Evolutionary conservation across 2,888 invertebrate genomes (phyloP), one percentile per base, ranked within the genome.

Genomic region (Drosophila barbarae): DNA sequence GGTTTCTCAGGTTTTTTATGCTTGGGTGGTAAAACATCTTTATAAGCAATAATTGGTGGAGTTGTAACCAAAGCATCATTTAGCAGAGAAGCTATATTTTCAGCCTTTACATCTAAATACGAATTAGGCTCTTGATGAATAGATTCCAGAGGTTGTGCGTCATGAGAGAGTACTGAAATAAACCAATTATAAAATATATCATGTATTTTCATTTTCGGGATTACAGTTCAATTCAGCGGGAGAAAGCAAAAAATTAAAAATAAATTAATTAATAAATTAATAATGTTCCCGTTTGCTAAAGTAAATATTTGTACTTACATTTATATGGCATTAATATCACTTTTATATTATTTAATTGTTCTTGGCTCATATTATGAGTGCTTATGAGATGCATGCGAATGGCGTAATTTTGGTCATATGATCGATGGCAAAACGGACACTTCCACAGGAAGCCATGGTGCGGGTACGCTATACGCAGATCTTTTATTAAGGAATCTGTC

Each of bases 351-450:
- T 35, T 42, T 13, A 76, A 57, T 3, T 64, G 21, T 5, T 46
- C n/a, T 1, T 58, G 15, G 3, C 28, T 49, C 32, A 76, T 57
- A 12, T 34, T 53, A 39, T 87, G 86, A 1, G 35, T 42, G 5
- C 5, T 34, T 10, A 28, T 53, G 21, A 84, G 44, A 52, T 87
- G 87, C n/a, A 55, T 69, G n/a, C 64, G 65, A 21, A 86, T 79
- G 5, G 74, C 61, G 3, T 56, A 52, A 30, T 71, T 74, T 21
- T 80, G 66, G 39, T 79, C 74, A 28, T 76, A 86, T 21, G 65
- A 70, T 4, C 72, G 72, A 5, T 72, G 70, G 60, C 87, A 87
- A 1, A 66, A 39, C 0, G 85, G 75, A 47, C 87, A 87, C 12
- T 74, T 67, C 85, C 85, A 87, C 30, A 71, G 54, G 35, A 84